A percentile compares a stretch with the other conserved stretches of the same genome.
Conservation (phyloP, 2,797 vertebrate species). For the Allobates femoralis region DNA sequence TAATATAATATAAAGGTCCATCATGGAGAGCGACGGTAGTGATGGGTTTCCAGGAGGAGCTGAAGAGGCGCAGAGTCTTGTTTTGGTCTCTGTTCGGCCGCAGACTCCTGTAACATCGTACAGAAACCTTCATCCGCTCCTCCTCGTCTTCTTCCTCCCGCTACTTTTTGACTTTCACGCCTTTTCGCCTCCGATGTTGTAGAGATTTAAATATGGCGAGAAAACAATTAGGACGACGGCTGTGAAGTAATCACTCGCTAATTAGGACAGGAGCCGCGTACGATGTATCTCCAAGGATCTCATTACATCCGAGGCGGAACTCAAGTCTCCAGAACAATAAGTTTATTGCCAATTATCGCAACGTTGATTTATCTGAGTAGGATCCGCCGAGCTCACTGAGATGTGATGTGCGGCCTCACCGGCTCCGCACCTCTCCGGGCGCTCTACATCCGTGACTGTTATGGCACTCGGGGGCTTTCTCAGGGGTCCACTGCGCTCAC, state of each 20-base stretch:
- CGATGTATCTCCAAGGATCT: not conserved
- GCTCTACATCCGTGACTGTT: not conserved
- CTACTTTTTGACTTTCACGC: slow-evolving; percentile 4
- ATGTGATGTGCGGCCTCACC: not conserved
- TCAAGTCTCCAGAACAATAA: not conserved
- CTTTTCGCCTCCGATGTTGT: not conserved
- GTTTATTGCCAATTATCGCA: slow-evolving; percentile 32
- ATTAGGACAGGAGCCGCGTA: not conserved
- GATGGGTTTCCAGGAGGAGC: not conserved
- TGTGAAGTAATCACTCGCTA: slow-evolving; percentile 16
- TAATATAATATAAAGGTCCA: too few species aligned
- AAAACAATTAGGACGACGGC: not conserved
- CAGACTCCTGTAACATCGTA: too few species aligned
- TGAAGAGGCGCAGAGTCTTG: not conserved
- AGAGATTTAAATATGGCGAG: not conserved
- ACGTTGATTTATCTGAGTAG: slow-evolving; percentile 13
- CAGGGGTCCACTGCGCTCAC: too few species aligned
- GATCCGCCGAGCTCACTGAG: not conserved
- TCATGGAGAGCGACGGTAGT: not conserved
- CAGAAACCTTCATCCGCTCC: not conserved
- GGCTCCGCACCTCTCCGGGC: too few species aligned
- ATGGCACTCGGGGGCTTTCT: too few species aligned
- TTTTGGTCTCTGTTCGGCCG: too few species aligned
- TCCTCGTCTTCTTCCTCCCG: not conserved
- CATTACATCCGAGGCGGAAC: slow-evolving; percentile 23